A percentile compares a stretch with the other conserved stretches of the same genome.
These are phyloP conservation scores for Balanococcus diminutus DNA, from an alignment of 2,888 invertebrate genomes.

Conservation along the genomic window DNA sequence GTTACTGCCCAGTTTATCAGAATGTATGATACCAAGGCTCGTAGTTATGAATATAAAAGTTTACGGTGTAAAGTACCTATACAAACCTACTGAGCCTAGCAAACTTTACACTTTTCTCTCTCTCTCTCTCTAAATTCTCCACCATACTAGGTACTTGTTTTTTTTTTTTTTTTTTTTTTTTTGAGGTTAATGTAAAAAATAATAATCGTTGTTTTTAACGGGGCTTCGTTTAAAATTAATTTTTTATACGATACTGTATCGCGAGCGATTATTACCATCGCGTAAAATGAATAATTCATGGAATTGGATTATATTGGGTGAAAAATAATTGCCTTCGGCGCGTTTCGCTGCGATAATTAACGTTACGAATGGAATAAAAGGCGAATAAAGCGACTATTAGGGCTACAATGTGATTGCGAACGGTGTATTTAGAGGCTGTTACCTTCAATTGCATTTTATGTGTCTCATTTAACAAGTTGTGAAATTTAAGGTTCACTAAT, in stretches of 20 bases:
- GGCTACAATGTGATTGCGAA: constrained; percentile 26
- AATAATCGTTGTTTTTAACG: constrained; percentile 39
- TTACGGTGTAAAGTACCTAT: constrained; percentile 29
- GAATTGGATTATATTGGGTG: constrained; percentile 42
- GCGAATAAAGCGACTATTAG: constrained; percentile 36
- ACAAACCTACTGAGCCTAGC: background rate
- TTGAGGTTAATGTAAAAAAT: constrained; percentile 22
- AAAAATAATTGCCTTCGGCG: constrained; percentile 42
- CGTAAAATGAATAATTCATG: constrained; percentile 41
- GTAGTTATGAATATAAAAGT: constrained; percentile 44
- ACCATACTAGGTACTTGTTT: no score
- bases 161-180: background rate
- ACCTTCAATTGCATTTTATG: constrained; percentile 31
- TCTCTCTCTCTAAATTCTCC: background rate
- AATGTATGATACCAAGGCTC: constrained; percentile 24
- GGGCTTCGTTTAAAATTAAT: constrained; percentile 31
- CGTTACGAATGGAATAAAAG: constrained; percentile 27
- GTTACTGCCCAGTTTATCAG: constrained; percentile 42
- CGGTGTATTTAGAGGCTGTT: no score
- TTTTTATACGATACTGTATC: constrained; percentile 35
- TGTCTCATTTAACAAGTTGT: constrained; percentile 23
- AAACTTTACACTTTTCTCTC: background rate
- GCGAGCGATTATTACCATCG: constrained; percentile 36
- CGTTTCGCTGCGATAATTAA: constrained; percentile 33
- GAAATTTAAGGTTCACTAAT: constrained; percentile 27